Conservation (phyloP, 2,113 vertebrate species). For the Eclectus roratus region DNA sequence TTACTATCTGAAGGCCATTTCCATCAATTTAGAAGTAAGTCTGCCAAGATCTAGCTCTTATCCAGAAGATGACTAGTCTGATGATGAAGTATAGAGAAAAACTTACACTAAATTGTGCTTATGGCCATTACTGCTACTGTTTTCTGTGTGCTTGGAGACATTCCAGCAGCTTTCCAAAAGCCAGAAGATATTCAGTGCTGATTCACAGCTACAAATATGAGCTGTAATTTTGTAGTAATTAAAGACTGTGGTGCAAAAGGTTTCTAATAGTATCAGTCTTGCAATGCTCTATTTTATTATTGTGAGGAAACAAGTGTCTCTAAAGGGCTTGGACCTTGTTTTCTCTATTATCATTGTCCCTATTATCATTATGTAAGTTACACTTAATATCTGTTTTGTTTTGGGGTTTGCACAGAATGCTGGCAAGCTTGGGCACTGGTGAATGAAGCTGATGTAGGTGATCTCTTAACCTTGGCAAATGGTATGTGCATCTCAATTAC, state of each 20-base stretch:
- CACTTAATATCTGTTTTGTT: not conserved
- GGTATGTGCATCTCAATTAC: slow-evolving; percentile 42
- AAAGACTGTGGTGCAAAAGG: not conserved
- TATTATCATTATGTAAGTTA: not conserved
- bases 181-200: not conserved
- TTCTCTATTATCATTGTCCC: not conserved
- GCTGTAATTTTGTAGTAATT: not conserved
- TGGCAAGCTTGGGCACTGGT: slow-evolving; percentile 73
- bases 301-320: not conserved
- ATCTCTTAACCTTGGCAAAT: slow-evolving; percentile 29
- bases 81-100: not conserved
- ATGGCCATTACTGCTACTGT: not conserved
- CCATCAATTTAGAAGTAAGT: not conserved
- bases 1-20: not conserved
- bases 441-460: slow-evolving; percentile 67
- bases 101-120: not conserved
- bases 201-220: not conserved
- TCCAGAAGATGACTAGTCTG: not conserved
- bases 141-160: not conserved
- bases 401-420: slow-evolving; percentile 41
- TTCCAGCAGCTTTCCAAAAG: not conserved
- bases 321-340: not conserved
- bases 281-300: not conserved
- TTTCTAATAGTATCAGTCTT: not conserved
- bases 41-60: not conserved